These are phyloP conservation scores for Coregonus sp. DNA, from an alignment of 2,797 vertebrate genomes.

Conservation along the genomic window DNA sequence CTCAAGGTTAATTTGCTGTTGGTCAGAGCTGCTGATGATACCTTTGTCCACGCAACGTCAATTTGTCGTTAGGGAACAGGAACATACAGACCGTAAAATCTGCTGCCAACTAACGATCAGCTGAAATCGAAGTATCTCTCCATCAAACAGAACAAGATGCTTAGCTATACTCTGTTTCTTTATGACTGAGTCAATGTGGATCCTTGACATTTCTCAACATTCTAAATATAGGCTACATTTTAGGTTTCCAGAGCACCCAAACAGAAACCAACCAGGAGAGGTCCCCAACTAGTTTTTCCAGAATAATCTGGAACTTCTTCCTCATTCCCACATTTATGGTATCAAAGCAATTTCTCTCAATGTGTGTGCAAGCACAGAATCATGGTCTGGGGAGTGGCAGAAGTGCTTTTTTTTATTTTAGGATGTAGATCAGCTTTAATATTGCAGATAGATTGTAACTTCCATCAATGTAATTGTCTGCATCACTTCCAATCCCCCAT, in stretches of 20 bases:
- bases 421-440: no score
- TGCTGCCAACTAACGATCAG: background rate
- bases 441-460: no score
- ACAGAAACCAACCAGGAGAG: background rate
- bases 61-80: background rate
- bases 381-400: background rate
- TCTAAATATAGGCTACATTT: no score
- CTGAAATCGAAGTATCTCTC: background rate
- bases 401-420: background rate
- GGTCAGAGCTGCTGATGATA: conserved; percentile 1
- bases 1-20: background rate
- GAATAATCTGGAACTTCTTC: background rate
- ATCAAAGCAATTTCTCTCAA: background rate
- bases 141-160: background rate
- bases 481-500: no score
- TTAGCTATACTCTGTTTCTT: background rate
- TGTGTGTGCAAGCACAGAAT: background rate
- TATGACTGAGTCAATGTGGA: background rate
- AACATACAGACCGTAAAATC: background rate
- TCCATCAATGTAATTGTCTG: no score
- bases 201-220: no score
- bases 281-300: background rate
- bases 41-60: background rate
- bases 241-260: background rate
- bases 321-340: background rate